Evolutionary conservation across 2,797 vertebrate species (phyloP).

Genomic region (Trachops cirrhosus): DNA sequence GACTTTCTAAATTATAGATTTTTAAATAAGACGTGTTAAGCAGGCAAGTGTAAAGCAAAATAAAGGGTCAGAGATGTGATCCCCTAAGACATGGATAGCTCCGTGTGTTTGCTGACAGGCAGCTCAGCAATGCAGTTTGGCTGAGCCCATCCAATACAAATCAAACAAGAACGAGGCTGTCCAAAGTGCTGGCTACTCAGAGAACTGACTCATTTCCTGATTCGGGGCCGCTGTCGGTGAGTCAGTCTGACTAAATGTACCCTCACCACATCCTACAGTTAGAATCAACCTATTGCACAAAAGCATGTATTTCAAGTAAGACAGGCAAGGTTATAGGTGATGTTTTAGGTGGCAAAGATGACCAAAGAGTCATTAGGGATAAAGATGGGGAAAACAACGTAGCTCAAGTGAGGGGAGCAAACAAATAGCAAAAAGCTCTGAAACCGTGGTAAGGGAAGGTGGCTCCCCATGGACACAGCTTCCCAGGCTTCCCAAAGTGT

Average conservation of each 20-base stretch:
- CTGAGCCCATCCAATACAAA: background rate
- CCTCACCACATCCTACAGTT: background rate
- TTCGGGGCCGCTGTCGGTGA: background rate
- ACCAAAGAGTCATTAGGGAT: background rate
- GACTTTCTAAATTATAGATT: background rate
- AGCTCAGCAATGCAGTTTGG: background rate
- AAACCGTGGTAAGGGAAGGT: background rate
- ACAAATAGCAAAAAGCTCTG: background rate
- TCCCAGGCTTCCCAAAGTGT: background rate
- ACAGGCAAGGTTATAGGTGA: background rate
- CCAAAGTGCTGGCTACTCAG: background rate
- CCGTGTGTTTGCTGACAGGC: background rate
- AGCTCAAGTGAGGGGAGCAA: background rate
- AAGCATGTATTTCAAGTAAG: background rate
- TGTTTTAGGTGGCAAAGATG: background rate
- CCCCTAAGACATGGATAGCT: background rate
- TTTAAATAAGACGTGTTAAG: background rate
- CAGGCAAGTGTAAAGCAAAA: background rate
- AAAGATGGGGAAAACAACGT: background rate
- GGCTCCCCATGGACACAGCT: background rate
- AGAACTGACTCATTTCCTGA: conserved; percentile 22
- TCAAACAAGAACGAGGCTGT: background rate
- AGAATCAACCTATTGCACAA: background rate
- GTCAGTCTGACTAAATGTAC: background rate
- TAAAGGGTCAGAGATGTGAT: background rate